phyloP scores from a whole-genome alignment of 2,888 invertebrate genomes.

The Pteria penguin region DNA sequence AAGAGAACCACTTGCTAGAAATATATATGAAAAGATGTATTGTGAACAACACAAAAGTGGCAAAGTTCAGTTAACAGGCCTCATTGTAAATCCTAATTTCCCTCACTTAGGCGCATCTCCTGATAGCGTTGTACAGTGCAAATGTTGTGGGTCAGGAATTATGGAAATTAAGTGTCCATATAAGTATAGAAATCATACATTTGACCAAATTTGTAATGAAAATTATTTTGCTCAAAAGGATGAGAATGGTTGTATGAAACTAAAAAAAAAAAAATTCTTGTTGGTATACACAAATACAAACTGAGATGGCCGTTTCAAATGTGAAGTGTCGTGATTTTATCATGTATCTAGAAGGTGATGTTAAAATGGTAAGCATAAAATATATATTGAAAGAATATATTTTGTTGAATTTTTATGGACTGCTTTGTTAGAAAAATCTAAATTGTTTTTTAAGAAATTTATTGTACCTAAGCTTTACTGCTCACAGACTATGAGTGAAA shows the following conservation, averaged over 20 bases:
- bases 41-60: conserved; percentile 4
- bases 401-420: background rate
- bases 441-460: conserved; percentile 5
- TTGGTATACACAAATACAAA: conserved; percentile 19
- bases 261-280: background rate
- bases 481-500: too few species aligned
- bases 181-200: conserved; percentile 11
- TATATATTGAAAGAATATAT: background rate
- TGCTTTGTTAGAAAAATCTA: background rate
- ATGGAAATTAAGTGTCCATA: background rate
- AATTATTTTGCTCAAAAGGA: background rate
- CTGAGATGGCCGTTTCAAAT: background rate
- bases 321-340: background rate
- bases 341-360: background rate
- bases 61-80: background rate
- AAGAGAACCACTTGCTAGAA: too few species aligned
- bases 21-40: conserved; percentile 8
- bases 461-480: conserved; percentile 4
- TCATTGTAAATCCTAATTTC: background rate
- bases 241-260: too few species aligned
- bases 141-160: conserved; percentile 7
- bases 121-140: conserved; percentile 9
- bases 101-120: conserved; percentile 13
- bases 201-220: conserved; percentile 8
- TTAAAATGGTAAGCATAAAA: background rate